These are phyloP conservation scores for Aphelenchoides bicaudatus DNA, from an alignment of 2,888 invertebrate species.

Conservation along the genomic window DNA sequence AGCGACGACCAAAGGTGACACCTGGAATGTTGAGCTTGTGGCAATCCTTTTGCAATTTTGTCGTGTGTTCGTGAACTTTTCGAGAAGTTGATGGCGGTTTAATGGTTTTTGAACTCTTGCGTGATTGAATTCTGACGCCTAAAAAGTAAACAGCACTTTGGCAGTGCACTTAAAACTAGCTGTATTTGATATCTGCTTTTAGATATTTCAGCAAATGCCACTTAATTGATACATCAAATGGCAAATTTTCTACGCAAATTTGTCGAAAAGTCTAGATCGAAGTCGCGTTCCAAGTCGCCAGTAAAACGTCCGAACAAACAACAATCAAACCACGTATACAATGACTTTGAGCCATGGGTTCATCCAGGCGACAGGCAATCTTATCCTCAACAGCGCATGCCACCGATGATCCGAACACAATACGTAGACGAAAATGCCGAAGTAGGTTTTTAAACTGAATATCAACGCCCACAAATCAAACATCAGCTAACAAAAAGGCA, in stretches of 20 bases:
- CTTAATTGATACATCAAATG: too few species aligned
- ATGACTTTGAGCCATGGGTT: not conserved
- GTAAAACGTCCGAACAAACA: slow-evolving; percentile 18
- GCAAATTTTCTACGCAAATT: slow-evolving; percentile 2
- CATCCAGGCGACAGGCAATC: not conserved
- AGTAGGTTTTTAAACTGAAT: not conserved
- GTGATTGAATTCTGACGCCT: not conserved
- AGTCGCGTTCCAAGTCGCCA: slow-evolving; percentile 35
- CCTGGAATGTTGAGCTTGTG: too few species aligned
- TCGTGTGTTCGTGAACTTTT: not conserved
- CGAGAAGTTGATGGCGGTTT: not conserved
- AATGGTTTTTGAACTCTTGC: not conserved
- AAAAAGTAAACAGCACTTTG: too few species aligned
- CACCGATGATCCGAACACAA: slow-evolving; percentile 14
- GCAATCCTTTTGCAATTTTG: too few species aligned
- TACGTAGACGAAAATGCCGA: slow-evolving; percentile 19
- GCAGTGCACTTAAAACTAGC: too few species aligned
- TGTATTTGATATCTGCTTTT: too few species aligned
- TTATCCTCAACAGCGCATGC: slow-evolving; percentile 1
- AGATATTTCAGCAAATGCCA: too few species aligned
- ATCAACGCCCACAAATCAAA: slow-evolving; percentile 1
- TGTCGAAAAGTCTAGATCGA: slow-evolving; percentile 9
- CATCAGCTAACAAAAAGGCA: not conserved
- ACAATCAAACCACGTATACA: not conserved
- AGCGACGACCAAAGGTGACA: too few species aligned